Evolutionary conservation across 2,797 vertebrate genomes (phyloP).

Genomic region (Galago senegalensis): DNA sequence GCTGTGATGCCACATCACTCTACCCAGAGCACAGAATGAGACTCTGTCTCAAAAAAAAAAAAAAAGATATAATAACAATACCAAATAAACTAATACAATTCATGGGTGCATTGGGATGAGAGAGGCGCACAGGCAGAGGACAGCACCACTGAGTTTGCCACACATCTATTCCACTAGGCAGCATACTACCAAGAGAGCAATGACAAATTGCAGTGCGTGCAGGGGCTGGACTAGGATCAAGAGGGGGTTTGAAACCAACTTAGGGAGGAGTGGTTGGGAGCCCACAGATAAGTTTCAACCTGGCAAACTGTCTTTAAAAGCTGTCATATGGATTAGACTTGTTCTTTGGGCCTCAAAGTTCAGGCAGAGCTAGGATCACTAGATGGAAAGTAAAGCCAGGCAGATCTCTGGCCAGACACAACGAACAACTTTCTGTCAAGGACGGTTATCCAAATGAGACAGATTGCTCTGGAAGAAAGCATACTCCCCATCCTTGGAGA

Average conservation of each 20-base stretch:
- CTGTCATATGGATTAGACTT: not conserved
- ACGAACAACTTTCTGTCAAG: conserved; percentile 3
- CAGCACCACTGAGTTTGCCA: not conserved
- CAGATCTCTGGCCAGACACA: not conserved
- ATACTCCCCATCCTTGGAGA: not conserved
- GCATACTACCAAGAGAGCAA: not conserved
- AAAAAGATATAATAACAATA: not conserved
- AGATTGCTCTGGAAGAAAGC: not conserved
- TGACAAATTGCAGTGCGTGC: not conserved
- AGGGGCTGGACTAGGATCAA: not conserved
- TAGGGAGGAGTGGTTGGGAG: not conserved
- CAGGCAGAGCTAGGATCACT: not conserved
- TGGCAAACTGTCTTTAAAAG: not conserved
- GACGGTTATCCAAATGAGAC: not conserved
- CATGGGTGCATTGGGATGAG: not conserved
- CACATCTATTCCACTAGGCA: not conserved
- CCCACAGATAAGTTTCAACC: not conserved
- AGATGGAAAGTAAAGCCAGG: not conserved
- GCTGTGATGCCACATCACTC: too few species aligned
- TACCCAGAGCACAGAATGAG: too few species aligned
- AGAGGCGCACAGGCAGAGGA: not conserved
- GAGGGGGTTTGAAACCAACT: not conserved
- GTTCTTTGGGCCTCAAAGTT: not conserved
- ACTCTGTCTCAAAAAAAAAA: too few species aligned
- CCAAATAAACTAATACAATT: not conserved